phyloP scores from a whole-genome alignment of 2,113 vertebrate species.

The Microtus oregoni region DNA sequence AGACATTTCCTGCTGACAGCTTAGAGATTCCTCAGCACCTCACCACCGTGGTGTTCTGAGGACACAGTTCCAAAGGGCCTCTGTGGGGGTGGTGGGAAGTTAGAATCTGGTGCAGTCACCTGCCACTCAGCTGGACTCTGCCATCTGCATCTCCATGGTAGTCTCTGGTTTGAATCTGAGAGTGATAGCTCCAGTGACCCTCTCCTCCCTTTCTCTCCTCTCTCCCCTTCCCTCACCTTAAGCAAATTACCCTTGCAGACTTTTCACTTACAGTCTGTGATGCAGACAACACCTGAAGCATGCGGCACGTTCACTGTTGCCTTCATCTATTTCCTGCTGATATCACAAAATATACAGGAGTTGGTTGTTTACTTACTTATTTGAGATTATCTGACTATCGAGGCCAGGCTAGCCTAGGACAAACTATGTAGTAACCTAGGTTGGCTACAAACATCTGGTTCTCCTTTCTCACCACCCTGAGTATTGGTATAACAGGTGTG shows the following conservation, averaged over 20 bases:
- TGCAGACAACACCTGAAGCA: not conserved
- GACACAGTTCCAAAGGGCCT: not conserved
- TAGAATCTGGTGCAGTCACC: not conserved
- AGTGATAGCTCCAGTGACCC: not conserved
- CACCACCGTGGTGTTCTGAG: not conserved
- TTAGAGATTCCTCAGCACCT: constrained; percentile 35
- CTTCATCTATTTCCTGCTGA: not conserved
- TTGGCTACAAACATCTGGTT: not conserved
- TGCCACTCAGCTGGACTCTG: not conserved
- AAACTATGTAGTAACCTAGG: not conserved
- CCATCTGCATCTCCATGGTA: accelerated
- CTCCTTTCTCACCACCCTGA: not conserved
- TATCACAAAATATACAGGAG: not conserved
- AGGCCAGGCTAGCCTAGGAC: not conserved
- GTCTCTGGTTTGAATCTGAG: not conserved
- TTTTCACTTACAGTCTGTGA: not conserved
- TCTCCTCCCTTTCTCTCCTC: not conserved
- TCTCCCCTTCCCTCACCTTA: not conserved
- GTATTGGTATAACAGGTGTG: not conserved
- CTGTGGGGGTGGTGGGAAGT: not conserved
- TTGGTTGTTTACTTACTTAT: not conserved
- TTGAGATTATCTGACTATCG: not conserved
- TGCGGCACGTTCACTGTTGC: no score
- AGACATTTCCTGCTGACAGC: constrained; percentile 74
- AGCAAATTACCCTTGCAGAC: not conserved